Evolutionary conservation across 2,797 vertebrate species (phyloP).

Genomic region (Harpagifer antarcticus): DNA sequence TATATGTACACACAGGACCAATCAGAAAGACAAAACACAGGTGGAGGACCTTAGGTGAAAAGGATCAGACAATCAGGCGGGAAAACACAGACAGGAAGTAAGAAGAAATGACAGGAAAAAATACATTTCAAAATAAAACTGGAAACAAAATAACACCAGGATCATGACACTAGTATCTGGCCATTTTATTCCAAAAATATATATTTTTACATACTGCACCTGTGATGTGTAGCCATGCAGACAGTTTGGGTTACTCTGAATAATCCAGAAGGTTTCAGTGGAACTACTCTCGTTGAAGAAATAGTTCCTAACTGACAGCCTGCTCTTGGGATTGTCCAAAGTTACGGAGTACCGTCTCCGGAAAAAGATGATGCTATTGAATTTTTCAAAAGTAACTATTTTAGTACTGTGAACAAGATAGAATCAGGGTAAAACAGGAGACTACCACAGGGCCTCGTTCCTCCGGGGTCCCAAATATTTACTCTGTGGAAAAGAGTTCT

Average conservation of each 20-base stretch:
- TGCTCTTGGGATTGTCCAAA: slow-evolving; percentile 15
- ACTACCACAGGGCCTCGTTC: not conserved
- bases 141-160: too few species aligned
- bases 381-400: slow-evolving; percentile 31
- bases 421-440: slow-evolving; percentile 13
- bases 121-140: too few species aligned
- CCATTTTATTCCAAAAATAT: not conserved
- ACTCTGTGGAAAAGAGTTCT: slow-evolving; percentile 10
- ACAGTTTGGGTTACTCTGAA: not conserved
- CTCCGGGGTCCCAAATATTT: not conserved
- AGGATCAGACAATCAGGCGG: too few species aligned
- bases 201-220: not conserved
- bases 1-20: too few species aligned
- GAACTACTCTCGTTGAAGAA: slow-evolving; percentile 2
- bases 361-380: slow-evolving; percentile 1
- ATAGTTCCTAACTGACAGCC: not conserved
- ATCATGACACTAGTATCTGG: too few species aligned
- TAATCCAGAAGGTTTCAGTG: slow-evolving; percentile 3
- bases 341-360: slow-evolving; percentile 6
- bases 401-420: slow-evolving; percentile 16
- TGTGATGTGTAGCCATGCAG: not conserved
- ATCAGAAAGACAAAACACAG: too few species aligned
- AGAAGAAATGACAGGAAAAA: too few species aligned
- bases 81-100: too few species aligned
- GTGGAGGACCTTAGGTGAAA: too few species aligned